These are phyloP conservation scores for Coecobrya sp. DNA, from an alignment of 2,888 invertebrate genomes.

Conservation along the genomic window DNA sequence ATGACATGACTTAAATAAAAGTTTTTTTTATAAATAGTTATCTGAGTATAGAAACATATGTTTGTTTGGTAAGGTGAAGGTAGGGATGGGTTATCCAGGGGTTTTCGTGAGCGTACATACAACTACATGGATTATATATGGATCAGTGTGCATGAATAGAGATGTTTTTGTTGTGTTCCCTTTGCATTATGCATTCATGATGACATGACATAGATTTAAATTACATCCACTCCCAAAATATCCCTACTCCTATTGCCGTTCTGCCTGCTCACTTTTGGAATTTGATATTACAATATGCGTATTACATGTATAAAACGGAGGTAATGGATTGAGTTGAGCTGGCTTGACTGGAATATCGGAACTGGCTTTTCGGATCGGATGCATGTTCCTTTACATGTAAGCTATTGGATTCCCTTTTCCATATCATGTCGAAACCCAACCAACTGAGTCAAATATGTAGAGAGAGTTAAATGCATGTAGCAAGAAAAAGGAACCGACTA, in stretches of 20 bases:
- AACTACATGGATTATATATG: not conserved
- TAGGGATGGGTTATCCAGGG: too few species aligned
- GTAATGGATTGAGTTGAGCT: slow-evolving; percentile 23
- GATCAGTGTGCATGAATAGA: slow-evolving; percentile 3
- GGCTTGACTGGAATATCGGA: not conserved
- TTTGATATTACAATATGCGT: not conserved
- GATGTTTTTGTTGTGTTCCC: not conserved
- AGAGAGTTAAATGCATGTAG: not conserved
- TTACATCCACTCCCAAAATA: slow-evolving; percentile 41
- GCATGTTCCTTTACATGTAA: not conserved
- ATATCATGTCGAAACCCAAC: slow-evolving; percentile 16
- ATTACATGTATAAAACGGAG: not conserved
- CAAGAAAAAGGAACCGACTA: not conserved
- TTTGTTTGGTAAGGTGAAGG: not conserved
- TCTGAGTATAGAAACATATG: not conserved
- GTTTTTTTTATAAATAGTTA: not conserved
- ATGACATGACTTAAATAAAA: not conserved
- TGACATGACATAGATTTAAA: slow-evolving; percentile 73
- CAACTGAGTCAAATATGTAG: not conserved
- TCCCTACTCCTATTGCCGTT: not conserved
- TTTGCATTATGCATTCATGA: slow-evolving; percentile 63
- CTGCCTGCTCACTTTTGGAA: slow-evolving; percentile 19
- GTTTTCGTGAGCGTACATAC: not conserved
- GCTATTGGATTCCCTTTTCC: slow-evolving; percentile 21
- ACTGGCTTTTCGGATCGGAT: not conserved